Evolutionary conservation across 1,140 invertebrate genomes (phyloP), one percentile per base, ranked within the genome.

Genomic region (Cyclina sinensis): DNA sequence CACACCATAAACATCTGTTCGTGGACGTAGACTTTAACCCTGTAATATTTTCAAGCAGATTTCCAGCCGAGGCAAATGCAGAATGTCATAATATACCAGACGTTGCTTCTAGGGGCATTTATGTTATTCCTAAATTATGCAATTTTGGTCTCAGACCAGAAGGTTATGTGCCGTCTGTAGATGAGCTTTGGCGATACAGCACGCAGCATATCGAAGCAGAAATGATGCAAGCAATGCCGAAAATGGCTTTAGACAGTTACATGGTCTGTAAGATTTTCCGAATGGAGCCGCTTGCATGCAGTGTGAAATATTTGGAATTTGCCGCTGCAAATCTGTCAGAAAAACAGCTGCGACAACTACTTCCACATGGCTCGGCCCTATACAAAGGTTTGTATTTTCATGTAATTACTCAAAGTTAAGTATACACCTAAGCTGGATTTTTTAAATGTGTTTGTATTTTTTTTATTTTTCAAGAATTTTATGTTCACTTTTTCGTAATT

Each of bases 191-290:
- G 83, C 65, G 83, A n/a, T 54, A 35, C 32, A 70, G 62, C 0
- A 74, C 70, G 9, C 68, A 73, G 18, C 83, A 85, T 85, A 24
- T 85, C 27, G 83, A 85, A 59, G 46, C 83, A 12, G 70, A n/a
- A n/a, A n/a, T 43, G 14, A 74, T 85, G 39, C 18, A 37, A 65
- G 14, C 18, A 18, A n/a, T 85, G 12, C 70, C 83, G 12, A 27
- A 48, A 27, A 24, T 35, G 27, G 83, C 68, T 32, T 21, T 62
- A 14, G 83, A 85, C 39, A 32, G 68, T 35, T 85, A 74, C 35
- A 85, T 76, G 51, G 27, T 85, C 16, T 85, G 83, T 57, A 85
- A 85, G 37, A n/a, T 65, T 35, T 76, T 85, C 43, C n/a, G 83
- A 16, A 76, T 85, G 83, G 83, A 85, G 35, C 83, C 83, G 27